A percentile compares a stretch with the other conserved stretches of the same genome.
Evolutionary conservation across 2,797 vertebrate species (phyloP).

Genomic region (Enteromius mattozi): DNA sequence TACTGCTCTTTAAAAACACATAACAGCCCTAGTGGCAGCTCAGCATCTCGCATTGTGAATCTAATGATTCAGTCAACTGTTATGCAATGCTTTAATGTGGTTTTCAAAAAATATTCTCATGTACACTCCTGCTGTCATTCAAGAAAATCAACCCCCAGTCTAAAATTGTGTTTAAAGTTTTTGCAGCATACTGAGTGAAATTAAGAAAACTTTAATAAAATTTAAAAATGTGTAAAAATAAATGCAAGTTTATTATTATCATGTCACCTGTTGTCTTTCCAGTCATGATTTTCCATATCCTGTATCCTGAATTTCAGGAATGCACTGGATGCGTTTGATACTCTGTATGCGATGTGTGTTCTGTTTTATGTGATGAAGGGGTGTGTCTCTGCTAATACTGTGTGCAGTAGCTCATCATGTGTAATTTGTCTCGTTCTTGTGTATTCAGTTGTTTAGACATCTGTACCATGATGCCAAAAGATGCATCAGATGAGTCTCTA

Average conservation of each 20-base stretch:
- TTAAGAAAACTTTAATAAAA: not conserved
- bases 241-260: not conserved
- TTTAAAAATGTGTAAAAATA: not conserved
- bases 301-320: not conserved
- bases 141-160: not conserved
- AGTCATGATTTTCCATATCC: conserved; percentile 4
- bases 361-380: conserved; percentile 3
- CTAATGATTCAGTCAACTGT: not conserved
- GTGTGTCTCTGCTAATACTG: conserved; percentile 3
- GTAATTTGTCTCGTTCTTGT: not conserved
- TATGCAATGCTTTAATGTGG: not conserved
- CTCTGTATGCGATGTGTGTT: not conserved
- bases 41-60: not conserved
- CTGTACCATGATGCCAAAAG: not conserved
- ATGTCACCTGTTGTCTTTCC: not conserved
- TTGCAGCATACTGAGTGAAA: not conserved
- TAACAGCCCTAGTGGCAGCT: not conserved
- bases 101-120: not conserved
- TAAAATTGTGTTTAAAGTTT: not conserved
- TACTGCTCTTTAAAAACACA: conserved; percentile 6
- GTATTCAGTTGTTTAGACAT: not conserved
- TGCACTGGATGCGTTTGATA: not conserved
- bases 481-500: not conserved
- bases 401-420: not conserved
- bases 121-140: not conserved